Evolutionary conservation across 2,888 invertebrate species (phyloP).

Genomic region (Drosophila paracracens): DNA sequence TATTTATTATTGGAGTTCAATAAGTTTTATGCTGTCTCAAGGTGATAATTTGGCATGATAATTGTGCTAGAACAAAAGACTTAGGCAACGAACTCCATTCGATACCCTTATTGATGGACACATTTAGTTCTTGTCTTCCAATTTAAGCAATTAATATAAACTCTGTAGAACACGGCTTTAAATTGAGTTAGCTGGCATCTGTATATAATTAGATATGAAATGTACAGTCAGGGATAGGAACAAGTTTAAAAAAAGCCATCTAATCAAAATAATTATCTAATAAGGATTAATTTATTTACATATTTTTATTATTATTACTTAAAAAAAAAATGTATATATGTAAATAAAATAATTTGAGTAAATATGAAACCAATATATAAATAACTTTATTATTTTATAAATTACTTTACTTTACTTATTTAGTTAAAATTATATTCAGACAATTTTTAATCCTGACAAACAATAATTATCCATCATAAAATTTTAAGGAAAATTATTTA

Average conservation of each 20-base stretch:
- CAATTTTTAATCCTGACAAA: no score
- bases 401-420: no score
- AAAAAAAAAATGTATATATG: background rate
- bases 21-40: constrained; percentile 53
- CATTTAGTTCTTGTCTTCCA: constrained; percentile 7
- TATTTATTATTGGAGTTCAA: constrained; percentile 48
- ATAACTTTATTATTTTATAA: background rate
- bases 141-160: constrained; percentile 5
- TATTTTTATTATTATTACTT: background rate
- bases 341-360: background rate
- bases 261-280: background rate
- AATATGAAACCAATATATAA: background rate
- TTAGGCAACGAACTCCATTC: constrained; percentile 66
- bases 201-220: constrained; percentile 8
- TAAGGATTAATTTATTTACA: background rate
- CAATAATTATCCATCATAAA: background rate
- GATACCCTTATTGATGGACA: constrained; percentile 23
- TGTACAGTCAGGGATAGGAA: constrained; percentile 1
- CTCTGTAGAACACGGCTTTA: constrained; percentile 5
- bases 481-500: background rate
- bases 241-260: background rate
- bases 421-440: no score
- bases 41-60: constrained; percentile 59
- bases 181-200: constrained; percentile 15
- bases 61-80: constrained; percentile 76